Evolutionary conservation across 2,113 vertebrate genomes (phyloP).

Genomic region (Heterocephalus glaber): DNA sequence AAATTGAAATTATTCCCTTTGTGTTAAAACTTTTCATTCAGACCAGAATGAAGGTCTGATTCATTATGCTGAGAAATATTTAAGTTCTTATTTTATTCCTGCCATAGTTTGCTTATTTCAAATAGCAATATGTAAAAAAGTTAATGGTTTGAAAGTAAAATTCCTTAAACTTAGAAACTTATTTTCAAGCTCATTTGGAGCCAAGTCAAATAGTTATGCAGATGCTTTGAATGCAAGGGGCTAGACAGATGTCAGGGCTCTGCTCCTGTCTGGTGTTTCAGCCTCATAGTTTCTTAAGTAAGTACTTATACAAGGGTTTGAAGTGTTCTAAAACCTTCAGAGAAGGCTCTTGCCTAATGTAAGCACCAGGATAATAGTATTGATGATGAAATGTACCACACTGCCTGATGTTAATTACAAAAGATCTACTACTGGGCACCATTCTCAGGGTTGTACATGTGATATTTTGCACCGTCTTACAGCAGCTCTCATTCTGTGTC

Average conservation of each 20-base stretch:
- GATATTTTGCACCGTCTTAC: background rate
- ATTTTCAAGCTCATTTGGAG: background rate
- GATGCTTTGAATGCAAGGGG: background rate
- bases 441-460: background rate
- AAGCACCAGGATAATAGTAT: background rate
- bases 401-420: background rate
- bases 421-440: background rate
- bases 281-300: background rate
- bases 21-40: background rate
- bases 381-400: background rate
- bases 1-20: background rate
- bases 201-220: background rate
- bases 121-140: background rate
- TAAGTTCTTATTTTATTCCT: background rate
- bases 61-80: background rate
- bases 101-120: background rate
- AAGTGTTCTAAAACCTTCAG: background rate
- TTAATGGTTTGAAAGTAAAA: background rate
- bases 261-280: background rate
- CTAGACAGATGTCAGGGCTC: background rate
- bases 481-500: background rate
- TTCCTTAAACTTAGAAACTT: background rate
- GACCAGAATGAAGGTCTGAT: background rate
- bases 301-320: background rate
- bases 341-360: background rate